phyloP scores from a whole-genome alignment of 2,797 vertebrate species.

The Chromis chromis region DNA sequence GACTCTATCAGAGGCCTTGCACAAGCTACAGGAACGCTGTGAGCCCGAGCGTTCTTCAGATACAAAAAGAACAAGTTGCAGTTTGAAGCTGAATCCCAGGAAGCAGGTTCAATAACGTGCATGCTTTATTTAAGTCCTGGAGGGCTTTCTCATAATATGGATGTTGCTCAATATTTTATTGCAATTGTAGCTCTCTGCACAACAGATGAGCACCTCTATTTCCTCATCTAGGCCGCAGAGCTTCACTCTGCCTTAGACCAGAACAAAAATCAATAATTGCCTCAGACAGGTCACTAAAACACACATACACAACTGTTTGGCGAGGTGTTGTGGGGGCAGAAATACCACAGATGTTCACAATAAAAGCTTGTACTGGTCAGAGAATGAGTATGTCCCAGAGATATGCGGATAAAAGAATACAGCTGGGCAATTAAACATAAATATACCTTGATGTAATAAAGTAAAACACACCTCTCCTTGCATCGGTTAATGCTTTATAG shows the following conservation, averaged over 20 bases:
- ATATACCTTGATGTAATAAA: slow-evolving; percentile 35
- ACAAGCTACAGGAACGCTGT: slow-evolving; percentile 27
- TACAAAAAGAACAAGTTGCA: slow-evolving; percentile 26
- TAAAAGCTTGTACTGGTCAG: slow-evolving; percentile 39
- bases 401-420: slow-evolving; percentile 1
- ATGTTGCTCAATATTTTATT: slow-evolving; percentile 64
- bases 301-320: slow-evolving; percentile 46
- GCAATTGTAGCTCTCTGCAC: slow-evolving; percentile 48
- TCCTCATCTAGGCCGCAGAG: slow-evolving; percentile 47
- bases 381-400: slow-evolving; percentile 28
- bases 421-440: slow-evolving; percentile 25
- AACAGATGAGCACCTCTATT: slow-evolving; percentile 52
- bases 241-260: slow-evolving; percentile 48
- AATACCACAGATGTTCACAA: slow-evolving; percentile 43
- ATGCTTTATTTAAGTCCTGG: slow-evolving; percentile 50
- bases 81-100: slow-evolving; percentile 33
- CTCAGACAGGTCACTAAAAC: slow-evolving; percentile 53
- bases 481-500: slow-evolving; percentile 14
- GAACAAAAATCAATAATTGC: slow-evolving; percentile 70
- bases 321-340: slow-evolving; percentile 29
- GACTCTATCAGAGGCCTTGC: background rate
- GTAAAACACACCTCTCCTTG: slow-evolving; percentile 14
- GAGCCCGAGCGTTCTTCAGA: slow-evolving; percentile 21
- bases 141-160: slow-evolving; percentile 61
- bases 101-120: slow-evolving; percentile 50